These are phyloP conservation scores for Apostichopus leukothele DNA, from an alignment of 53 echinoderm and acorn worm species.

Conservation along the genomic window DNA sequence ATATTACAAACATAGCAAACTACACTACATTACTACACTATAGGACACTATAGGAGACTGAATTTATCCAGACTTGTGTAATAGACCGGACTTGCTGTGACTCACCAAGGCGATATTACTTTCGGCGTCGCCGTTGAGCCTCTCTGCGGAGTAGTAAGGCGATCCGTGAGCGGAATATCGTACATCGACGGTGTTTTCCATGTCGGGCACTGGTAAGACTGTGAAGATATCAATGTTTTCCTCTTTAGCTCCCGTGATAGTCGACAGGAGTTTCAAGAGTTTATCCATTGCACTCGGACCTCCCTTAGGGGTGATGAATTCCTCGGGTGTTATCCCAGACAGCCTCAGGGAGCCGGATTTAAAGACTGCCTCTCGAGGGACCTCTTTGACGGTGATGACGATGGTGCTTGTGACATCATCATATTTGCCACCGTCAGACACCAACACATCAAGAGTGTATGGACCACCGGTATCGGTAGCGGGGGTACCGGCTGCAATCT, in stretches of 20 bases:
- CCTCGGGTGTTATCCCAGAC: conserved; percentile 77
- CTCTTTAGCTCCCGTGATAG: conserved; percentile 65
- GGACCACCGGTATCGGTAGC: conserved; percentile 43
- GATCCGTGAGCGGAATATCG: conserved; percentile 93
- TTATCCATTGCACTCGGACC: conserved; percentile 62
- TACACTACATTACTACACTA: no score
- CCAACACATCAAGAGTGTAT: conserved; percentile 62
- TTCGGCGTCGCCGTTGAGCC: conserved; percentile 74
- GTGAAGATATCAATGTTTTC: conserved; percentile 91
- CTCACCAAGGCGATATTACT: conserved; percentile 16
- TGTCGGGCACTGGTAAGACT: conserved; percentile 69
- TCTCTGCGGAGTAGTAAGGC: conserved; percentile 85
- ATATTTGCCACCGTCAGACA: conserved; percentile 61
- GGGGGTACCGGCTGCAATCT: conserved; percentile 74
- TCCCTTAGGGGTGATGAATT: conserved; percentile 53
- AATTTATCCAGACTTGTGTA: no score
- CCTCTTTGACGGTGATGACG: conserved; percentile 67
- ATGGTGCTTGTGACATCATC: conserved; percentile 59
- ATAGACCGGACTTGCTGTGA: no score
- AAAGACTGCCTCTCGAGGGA: conserved; percentile 81
- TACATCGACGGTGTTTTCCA: conserved; percentile 65
- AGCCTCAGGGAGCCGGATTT: conserved; percentile 93
- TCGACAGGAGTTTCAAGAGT: conserved; percentile 65
- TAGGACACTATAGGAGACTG: no score
- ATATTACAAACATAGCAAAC: no score